phyloP scores from a whole-genome alignment of 30 jellyfish, hydroid and myxozoan genomes.

The Catostylus mosaicus region DNA sequence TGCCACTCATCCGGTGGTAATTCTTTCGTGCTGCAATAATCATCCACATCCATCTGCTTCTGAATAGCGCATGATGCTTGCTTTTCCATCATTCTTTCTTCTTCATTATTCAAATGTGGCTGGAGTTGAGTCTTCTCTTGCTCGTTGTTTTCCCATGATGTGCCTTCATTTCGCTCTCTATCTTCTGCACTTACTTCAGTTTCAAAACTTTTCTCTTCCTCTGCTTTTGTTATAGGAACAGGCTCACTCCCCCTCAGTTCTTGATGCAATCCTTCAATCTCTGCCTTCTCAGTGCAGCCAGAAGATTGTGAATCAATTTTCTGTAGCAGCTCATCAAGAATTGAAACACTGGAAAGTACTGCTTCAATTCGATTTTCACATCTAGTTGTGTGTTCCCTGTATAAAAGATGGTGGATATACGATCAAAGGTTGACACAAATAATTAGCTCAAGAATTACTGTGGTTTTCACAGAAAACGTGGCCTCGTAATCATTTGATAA shows the following conservation, averaged over 20 bases:
- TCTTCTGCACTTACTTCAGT: not conserved
- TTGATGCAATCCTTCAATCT: not conserved
- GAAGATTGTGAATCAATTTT: not conserved
- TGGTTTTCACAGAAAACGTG: no score
- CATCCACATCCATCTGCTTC: not conserved
- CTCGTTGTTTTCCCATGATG: not conserved
- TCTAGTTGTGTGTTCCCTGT: conserved; percentile 9
- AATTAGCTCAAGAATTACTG: no score
- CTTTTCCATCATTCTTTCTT: not conserved
- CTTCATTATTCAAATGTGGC: no score
- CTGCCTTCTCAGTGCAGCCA: not conserved
- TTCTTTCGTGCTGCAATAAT: not conserved
- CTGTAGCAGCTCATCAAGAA: not conserved
- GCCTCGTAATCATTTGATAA: no score
- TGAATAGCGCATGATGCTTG: no score
- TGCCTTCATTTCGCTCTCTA: not conserved
- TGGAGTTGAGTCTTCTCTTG: not conserved
- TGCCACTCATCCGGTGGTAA: not conserved
- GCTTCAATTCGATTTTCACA: conserved; percentile 45
- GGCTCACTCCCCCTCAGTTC: not conserved
- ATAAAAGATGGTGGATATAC: no score
- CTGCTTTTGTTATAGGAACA: not conserved
- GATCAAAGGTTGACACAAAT: no score
- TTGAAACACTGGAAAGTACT: conserved; percentile 1
- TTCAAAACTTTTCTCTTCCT: not conserved